Percentiles rank a stretch among this genome's conserved stretches.
phyloP scores from a whole-genome alignment of 1,140 invertebrate species.

The Drosophila asahinai region DNA sequence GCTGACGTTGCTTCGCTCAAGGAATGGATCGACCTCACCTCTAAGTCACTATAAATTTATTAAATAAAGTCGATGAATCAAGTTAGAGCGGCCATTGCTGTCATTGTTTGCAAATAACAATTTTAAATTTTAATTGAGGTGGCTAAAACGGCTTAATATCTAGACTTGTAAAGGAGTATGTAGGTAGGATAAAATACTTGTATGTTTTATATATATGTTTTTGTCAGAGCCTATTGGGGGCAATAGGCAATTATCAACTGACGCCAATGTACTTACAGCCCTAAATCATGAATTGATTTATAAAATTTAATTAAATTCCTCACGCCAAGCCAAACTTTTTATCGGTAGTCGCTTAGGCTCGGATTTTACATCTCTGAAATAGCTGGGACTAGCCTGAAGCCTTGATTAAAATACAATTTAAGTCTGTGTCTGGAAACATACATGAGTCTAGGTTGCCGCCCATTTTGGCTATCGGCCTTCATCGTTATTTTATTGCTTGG shows the following conservation, averaged over 20 bases:
- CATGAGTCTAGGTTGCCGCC: conserved; percentile 12
- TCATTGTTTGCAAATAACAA: too few species aligned
- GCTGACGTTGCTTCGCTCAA: conserved; percentile 87
- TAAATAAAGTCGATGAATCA: conserved; percentile 33
- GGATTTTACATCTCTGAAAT: not conserved
- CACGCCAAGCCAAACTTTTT: not conserved
- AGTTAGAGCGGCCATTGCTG: not conserved
- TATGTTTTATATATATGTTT: too few species aligned
- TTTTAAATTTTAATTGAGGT: too few species aligned
- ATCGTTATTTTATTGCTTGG: conserved; percentile 63
- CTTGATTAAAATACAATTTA: conserved; percentile 36
- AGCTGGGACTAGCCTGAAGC: not conserved
- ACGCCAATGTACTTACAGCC: not conserved
- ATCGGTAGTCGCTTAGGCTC: not conserved
- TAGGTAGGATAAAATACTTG: too few species aligned
- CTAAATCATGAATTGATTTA: not conserved
- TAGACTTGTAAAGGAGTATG: too few species aligned
- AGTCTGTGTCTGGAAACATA: conserved; percentile 10
- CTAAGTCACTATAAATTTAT: conserved; percentile 10
- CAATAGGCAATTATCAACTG: not conserved
- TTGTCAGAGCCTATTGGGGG: not conserved
- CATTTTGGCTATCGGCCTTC: conserved; percentile 31
- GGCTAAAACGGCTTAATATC: too few species aligned
- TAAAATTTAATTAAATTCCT: conserved; percentile 3
- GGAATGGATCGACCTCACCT: conserved; percentile 74